Percentiles rank a stretch among this genome's conserved stretches.
These are phyloP conservation scores for Ochlodes sylvanus DNA, from an alignment of 2,888 invertebrate genomes.

Conservation along the genomic window DNA sequence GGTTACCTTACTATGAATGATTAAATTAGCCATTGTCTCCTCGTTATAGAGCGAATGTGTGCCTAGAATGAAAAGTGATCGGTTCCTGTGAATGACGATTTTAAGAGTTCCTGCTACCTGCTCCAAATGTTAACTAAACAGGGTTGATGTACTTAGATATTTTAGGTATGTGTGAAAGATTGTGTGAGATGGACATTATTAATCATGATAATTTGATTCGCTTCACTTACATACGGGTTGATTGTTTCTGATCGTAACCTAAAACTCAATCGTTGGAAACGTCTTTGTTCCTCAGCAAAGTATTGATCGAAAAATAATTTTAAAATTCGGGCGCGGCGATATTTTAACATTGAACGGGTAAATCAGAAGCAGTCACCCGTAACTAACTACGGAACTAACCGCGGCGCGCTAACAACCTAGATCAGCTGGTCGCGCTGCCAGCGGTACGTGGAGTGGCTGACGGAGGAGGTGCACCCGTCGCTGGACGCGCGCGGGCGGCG, in stretches of 20 bases:
- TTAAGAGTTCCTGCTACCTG: neutral
- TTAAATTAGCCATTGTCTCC: constrained; percentile 43
- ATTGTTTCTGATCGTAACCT: constrained; percentile 20
- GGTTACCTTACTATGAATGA: constrained; percentile 24
- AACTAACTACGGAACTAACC: constrained; percentile 53
- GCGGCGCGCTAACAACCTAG: constrained; percentile 86
- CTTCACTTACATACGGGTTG: constrained; percentile 33
- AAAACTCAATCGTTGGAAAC: neutral
- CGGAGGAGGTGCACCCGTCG: constrained; percentile 93
- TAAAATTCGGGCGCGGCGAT: no score
- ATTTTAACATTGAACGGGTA: no score
- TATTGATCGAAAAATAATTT: no score
- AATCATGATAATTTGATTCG: constrained; percentile 30
- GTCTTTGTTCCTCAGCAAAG: neutral
- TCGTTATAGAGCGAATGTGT: constrained; percentile 40
- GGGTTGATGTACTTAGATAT: neutral
- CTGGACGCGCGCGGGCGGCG: constrained; percentile 85
- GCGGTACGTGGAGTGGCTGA: constrained; percentile 92
- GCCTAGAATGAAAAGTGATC: constrained; percentile 37
- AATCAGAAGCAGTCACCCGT: constrained; percentile 45
- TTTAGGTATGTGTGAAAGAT: constrained; percentile 18
- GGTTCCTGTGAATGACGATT: constrained; percentile 10
- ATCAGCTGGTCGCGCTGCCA: constrained; percentile 94
- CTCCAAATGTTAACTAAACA: neutral
- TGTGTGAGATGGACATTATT: constrained; percentile 25